Base-by-base conservation (phyloP, 2,888 invertebrate genomes). In the Pammene fasciana region DNA sequence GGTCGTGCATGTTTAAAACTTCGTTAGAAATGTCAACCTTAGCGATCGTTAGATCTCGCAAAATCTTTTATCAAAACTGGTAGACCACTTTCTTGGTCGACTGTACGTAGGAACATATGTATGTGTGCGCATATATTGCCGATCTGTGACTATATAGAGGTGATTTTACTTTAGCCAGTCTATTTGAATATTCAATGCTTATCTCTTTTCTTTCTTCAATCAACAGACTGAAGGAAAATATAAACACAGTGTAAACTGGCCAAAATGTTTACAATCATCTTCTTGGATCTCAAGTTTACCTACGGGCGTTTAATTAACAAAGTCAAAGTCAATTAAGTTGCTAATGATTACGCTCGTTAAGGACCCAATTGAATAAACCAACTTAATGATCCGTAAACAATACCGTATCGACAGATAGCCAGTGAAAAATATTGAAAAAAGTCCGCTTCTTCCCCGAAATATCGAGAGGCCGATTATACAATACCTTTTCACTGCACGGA, bases 301-400 rank as follows among this genome's bases (percentile, higher is more conserved):
- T 41, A 50, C 26, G 13, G 18, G 26, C n/a, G 52, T 41, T 50
- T 50, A 50, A 50, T 50, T 62, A 41, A 62, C 48, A 18, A 62
- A 62, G 62, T 41, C 52, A n/a, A 52, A 18, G 36, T 43, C 50
- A 52, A 45, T 54, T 18, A 60, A 45, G 52, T 55, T 46, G 54
- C 54, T 67, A 61, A 61, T 55, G 45, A 67, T 55, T 26, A n/a
- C 26, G 46, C 67, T 67, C 55, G 61, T 61, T 67, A 67, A 26
- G 45, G 55, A 34, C 38, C 54, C 38, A 38, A 55, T 54, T 61
- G 45, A 55, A 41, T 67, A 41, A 55, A 67, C 26, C 54, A 61
- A 56, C 2, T 56, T 38, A 67, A 56, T 62, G 18, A 41, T 62
- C 38, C 6, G 14, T 13, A 55, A 62, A 67, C 67, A 61, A 45